Evolutionary conservation across 2,888 invertebrate species (phyloP).

Genomic region (Mesoligia furuncula): DNA sequence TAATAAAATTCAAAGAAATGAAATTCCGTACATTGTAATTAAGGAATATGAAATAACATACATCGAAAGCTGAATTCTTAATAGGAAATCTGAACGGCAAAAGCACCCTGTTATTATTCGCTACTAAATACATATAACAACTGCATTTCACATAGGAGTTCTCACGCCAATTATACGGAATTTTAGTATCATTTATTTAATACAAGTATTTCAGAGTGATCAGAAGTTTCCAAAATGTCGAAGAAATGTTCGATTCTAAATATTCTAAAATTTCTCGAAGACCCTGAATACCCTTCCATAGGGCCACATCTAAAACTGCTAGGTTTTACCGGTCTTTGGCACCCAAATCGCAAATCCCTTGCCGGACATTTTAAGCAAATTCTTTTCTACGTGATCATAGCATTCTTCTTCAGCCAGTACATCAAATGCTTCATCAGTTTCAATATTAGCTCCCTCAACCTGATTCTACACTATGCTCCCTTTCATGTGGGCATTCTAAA

Average conservation of each 20-base stretch:
- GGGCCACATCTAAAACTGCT: constrained; percentile 77
- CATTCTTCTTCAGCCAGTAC: constrained; percentile 78
- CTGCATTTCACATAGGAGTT: constrained; percentile 70
- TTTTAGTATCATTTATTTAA: constrained; percentile 52
- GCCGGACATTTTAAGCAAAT: constrained; percentile 70
- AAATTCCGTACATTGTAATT: constrained; percentile 56
- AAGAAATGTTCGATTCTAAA: constrained; percentile 23
- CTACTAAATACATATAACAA: constrained; percentile 71
- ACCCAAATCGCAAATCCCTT: constrained; percentile 66
- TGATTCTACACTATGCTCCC: constrained; percentile 78
- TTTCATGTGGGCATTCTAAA: constrained; percentile 81
- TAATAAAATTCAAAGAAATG: constrained; percentile 44
- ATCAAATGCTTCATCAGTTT: constrained; percentile 73
- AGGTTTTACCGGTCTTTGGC: constrained; percentile 75
- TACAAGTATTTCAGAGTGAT: constrained; percentile 23
- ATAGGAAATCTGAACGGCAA: constrained; percentile 71
- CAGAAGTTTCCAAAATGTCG: constrained; percentile 44
- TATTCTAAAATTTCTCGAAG: constrained; percentile 70
- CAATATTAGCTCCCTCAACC: constrained; percentile 69
- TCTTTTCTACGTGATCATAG: constrained; percentile 70
- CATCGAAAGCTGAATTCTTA: constrained; percentile 63
- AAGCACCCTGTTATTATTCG: constrained; percentile 73
- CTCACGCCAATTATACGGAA: constrained; percentile 70
- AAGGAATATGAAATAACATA: constrained; percentile 69
- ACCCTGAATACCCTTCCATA: constrained; percentile 75